Percentiles rank a stretch among this genome's conserved stretches.
Conservation (phyloP, 2,113 vertebrate species). For the Collichthys lucidus region DNA sequence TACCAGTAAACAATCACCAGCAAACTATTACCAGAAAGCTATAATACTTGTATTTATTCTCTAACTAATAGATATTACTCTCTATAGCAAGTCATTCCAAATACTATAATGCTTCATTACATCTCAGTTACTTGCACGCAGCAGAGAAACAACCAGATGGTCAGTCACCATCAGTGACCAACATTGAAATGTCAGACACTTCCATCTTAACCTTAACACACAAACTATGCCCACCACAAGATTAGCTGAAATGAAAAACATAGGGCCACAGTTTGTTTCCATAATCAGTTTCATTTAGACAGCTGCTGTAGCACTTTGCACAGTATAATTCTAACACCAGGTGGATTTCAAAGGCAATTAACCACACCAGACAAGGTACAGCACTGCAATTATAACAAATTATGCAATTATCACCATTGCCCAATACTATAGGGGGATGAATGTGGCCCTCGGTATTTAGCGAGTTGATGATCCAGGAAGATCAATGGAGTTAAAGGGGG, state of each 20-base stretch:
- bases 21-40: neutral
- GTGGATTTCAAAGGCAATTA: constrained; percentile 69
- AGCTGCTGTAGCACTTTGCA: constrained; percentile 27
- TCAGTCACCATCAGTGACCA: neutral
- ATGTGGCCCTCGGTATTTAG: constrained; percentile 50
- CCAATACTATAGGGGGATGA: constrained; percentile 30
- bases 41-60: neutral
- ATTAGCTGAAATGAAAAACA: constrained; percentile 31
- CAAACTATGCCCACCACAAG: constrained; percentile 3
- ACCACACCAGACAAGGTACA: constrained; percentile 51
- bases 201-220: constrained; percentile 9
- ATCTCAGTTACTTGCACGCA: neutral
- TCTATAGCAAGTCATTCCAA: neutral
- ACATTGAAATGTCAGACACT: constrained; percentile 5
- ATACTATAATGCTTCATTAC: neutral
- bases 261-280: constrained; percentile 31
- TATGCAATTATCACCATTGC: constrained; percentile 64
- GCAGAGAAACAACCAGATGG: constrained; percentile 17
- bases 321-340: constrained; percentile 54
- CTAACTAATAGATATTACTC: neutral
- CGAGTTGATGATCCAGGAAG: constrained; percentile 45
- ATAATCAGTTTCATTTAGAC: constrained; percentile 52
- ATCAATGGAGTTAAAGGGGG: constrained; percentile 15
- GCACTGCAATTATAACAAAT: constrained; percentile 64
- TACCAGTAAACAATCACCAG: neutral